Evolutionary conservation across 37 sponge, comb jelly and placozoan species (phyloP).

Genomic region (Halisarca cf. caerulea): DNA sequence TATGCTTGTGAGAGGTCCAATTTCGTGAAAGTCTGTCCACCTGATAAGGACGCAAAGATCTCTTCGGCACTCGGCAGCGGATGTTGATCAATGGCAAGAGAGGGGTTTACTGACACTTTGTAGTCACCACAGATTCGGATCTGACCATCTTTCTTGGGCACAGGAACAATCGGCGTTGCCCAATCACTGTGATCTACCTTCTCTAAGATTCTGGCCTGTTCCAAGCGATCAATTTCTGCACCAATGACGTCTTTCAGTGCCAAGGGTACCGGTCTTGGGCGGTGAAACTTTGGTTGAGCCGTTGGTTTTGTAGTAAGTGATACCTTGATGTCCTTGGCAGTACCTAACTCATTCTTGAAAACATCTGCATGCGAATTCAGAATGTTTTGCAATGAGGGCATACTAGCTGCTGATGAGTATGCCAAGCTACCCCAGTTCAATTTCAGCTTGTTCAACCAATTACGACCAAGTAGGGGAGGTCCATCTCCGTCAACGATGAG

Average conservation of each 20-base stretch:
- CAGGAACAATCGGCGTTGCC: constrained; percentile 11
- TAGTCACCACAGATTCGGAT: constrained; percentile 40
- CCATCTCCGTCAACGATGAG: not conserved
- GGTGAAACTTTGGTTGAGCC: not conserved
- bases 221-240: not conserved
- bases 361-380: not conserved
- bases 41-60: constrained; percentile 4
- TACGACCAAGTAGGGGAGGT: not conserved
- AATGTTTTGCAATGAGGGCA: not conserved
- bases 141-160: constrained; percentile 12
- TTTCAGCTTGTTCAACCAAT: not conserved
- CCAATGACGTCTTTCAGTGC: constrained; percentile 12
- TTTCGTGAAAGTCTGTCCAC: constrained; percentile 31
- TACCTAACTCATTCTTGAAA: constrained; percentile 11
- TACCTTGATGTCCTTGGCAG: not conserved
- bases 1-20: constrained; percentile 27
- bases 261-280: not conserved
- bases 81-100: constrained; percentile 4
- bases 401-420: not conserved
- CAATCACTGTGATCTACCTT: constrained; percentile 8
- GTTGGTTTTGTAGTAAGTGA: not conserved
- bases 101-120: constrained; percentile 14
- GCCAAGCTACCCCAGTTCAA: not conserved
- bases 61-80: constrained; percentile 29
- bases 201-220: not conserved